A percentile compares a stretch with the other conserved stretches of the same genome.
Conservation (phyloP, 1,140 invertebrate species). For the Epicauta chinensis region DNA sequence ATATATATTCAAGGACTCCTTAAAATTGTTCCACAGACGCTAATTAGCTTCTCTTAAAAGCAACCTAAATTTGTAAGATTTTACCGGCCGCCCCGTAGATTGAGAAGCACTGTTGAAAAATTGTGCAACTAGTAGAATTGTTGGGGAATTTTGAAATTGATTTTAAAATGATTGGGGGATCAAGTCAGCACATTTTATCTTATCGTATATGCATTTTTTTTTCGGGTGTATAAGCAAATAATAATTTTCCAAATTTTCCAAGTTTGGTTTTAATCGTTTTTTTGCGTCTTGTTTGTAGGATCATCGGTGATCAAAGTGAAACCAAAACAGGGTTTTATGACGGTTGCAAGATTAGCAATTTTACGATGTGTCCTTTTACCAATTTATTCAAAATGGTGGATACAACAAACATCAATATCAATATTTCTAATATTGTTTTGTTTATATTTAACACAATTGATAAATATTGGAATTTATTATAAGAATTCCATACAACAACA, state of each 20-base stretch:
- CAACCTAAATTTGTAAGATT: too few relatives aligned
- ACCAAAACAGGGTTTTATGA: conserved; percentile 78
- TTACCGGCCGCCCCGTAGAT: too few relatives aligned
- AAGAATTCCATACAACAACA: too few relatives aligned
- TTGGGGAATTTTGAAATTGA: not conserved
- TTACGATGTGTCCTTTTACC: conserved; percentile 76
- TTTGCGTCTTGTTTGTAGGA: conserved; percentile 49
- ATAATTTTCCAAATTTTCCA: not conserved
- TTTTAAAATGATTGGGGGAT: not conserved
- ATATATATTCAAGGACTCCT: too few relatives aligned
- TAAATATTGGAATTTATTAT: conserved; percentile 54
- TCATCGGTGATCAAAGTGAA: conserved; percentile 92
- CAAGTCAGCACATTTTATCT: not conserved
- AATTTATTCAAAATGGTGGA: conserved; percentile 80
- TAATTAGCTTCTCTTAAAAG: too few relatives aligned
- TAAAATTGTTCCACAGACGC: too few relatives aligned
- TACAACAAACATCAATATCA: conserved; percentile 70
- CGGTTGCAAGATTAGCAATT: conserved; percentile 72
- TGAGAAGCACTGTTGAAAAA: too few relatives aligned
- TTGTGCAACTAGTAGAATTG: not conserved
- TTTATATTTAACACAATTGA: conserved; percentile 30
- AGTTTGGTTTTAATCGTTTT: conserved; percentile 8
- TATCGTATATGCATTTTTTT: not conserved
- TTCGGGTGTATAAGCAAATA: not conserved
- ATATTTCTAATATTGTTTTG: conserved; percentile 57